Evolutionary conservation across 2,888 invertebrate species (phyloP).

Genomic region (Homarus gammarus): DNA sequence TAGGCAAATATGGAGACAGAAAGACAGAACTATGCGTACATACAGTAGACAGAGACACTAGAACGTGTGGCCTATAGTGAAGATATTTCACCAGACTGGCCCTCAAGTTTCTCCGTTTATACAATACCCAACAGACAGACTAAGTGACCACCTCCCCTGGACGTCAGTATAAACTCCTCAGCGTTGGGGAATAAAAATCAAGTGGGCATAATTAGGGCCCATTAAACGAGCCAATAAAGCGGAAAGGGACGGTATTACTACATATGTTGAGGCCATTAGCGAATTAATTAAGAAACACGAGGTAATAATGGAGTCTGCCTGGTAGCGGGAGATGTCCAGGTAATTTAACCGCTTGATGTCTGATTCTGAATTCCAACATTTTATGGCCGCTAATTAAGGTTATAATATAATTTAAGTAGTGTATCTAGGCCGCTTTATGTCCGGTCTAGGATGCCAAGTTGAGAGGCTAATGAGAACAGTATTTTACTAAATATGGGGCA

Average conservation of each 20-base stretch:
- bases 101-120: background rate
- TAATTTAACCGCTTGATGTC: background rate
- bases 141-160: background rate
- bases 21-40: no score
- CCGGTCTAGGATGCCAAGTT: background rate
- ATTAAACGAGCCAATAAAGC: conserved; percentile 1
- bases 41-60: no score
- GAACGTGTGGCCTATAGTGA: no score
- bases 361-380: background rate
- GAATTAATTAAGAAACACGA: conserved; percentile 1
- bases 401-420: background rate
- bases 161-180: conserved; percentile 3
- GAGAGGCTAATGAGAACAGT: background rate
- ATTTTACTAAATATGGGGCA: background rate
- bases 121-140: background rate
- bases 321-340: background rate
- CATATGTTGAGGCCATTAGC: background rate
- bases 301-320: background rate
- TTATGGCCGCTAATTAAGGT: background rate
- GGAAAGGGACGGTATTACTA: background rate
- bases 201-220: background rate
- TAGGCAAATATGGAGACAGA: no score
- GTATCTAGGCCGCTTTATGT: background rate
- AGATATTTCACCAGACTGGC: no score
- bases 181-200: background rate